phyloP scores from a whole-genome alignment of 2,797 vertebrate species.

The Percopsis omiscomaycus region DNA sequence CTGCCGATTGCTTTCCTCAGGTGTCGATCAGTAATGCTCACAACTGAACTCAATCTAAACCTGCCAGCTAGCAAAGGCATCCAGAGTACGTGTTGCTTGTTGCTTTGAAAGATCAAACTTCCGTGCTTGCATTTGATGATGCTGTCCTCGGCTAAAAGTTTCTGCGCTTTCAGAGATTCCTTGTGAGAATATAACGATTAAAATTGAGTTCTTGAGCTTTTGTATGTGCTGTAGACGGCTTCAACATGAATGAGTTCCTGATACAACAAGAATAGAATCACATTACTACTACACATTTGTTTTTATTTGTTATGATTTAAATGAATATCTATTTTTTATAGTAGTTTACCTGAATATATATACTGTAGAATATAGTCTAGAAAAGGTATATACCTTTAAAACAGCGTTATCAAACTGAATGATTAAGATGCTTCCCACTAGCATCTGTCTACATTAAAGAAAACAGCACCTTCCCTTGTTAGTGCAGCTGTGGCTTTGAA shows the following conservation, averaged over 20 bases:
- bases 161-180: slow-evolving; percentile 33
- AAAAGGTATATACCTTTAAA: slow-evolving; percentile 7
- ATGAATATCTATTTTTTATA: too few relatives aligned
- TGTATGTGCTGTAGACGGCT: too few relatives aligned
- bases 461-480: slow-evolving; percentile 49
- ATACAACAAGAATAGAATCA: too few relatives aligned
- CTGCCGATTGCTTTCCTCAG: slow-evolving; percentile 73
- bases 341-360: not conserved
- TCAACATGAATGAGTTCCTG: too few relatives aligned
- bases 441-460: slow-evolving; percentile 59
- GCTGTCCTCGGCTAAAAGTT: slow-evolving; percentile 46
- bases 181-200: slow-evolving; percentile 5
- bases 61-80: slow-evolving; percentile 39
- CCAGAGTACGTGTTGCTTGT: slow-evolving; percentile 42
- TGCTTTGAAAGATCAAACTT: slow-evolving; percentile 68
- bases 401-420: slow-evolving; percentile 29
- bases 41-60: slow-evolving; percentile 58
- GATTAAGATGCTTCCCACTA: slow-evolving; percentile 42
- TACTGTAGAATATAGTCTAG: slow-evolving; percentile 19
- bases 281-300: too few relatives aligned
- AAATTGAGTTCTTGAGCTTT: too few relatives aligned
- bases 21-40: slow-evolving; percentile 73
- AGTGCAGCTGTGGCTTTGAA: slow-evolving; percentile 52
- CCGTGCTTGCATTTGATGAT: slow-evolving; percentile 53
- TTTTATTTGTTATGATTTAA: too few relatives aligned